A percentile compares a stretch with the other conserved stretches of the same genome.
Conservation (phyloP, 2,888 invertebrate species). For the Branchipolynoe longqiensis region DNA sequence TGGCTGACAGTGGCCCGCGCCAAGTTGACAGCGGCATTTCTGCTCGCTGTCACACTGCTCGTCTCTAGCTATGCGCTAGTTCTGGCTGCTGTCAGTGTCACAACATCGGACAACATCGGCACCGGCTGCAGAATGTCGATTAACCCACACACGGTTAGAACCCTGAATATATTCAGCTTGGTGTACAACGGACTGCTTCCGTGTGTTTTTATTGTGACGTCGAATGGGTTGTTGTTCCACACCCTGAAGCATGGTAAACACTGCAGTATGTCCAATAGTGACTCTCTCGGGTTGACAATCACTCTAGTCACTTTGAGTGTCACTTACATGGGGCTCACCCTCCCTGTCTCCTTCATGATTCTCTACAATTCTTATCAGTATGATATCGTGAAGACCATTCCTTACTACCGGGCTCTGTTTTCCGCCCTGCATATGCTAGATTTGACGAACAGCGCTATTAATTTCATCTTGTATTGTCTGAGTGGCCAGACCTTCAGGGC, state of each 20-base stretch:
- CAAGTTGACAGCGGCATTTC: too few relatives aligned
- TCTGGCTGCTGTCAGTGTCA: background rate
- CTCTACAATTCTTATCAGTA: background rate
- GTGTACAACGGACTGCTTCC: constrained; percentile 5
- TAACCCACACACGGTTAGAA: background rate
- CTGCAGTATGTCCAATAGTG: background rate
- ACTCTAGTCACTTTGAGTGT: background rate
- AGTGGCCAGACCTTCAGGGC: background rate
- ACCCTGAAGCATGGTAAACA: background rate
- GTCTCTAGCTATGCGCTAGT: background rate
- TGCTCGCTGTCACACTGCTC: background rate
- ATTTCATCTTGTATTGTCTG: constrained; percentile 9
- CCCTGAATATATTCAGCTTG: background rate
- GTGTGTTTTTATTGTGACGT: background rate
- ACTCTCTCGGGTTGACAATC: background rate
- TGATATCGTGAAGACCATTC: background rate
- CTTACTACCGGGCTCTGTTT: background rate
- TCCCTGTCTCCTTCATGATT: background rate
- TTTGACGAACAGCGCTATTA: background rate
- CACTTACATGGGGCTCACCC: background rate
- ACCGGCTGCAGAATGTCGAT: background rate
- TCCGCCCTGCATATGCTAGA: background rate
- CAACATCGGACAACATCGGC: background rate
- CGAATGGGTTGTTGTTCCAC: background rate
- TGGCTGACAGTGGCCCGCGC: background rate